A percentile compares a stretch with the other conserved stretches of the same genome.
phyloP scores from a whole-genome alignment of 2,113 vertebrate species.

The Vireo altiloquus region DNA sequence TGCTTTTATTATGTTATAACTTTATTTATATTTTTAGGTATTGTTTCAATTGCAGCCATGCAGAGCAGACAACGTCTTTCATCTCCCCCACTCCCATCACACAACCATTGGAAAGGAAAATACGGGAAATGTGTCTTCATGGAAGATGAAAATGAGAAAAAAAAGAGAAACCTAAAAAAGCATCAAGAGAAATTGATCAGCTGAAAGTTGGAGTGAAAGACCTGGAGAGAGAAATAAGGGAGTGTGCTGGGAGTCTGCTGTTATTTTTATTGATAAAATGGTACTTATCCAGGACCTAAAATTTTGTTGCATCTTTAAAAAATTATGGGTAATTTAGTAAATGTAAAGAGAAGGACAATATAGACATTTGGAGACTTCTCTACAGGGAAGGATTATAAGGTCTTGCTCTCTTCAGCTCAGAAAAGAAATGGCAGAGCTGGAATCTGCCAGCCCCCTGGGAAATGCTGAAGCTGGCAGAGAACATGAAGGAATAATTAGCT shows the following conservation, averaged over 20 bases:
- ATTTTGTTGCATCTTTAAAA: neutral
- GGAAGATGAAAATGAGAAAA: neutral
- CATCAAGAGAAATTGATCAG: neutral
- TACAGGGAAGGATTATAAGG: neutral
- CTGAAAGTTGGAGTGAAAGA: neutral
- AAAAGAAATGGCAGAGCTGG: neutral
- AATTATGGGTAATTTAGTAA: neutral
- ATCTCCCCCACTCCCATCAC: neutral
- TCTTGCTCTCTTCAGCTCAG: neutral
- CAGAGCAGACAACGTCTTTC: neutral
- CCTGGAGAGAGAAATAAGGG: neutral
- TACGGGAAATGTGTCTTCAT: neutral
- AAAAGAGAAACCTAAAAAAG: neutral
- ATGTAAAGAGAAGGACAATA: neutral
- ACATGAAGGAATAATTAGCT: neutral
- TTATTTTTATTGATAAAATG: neutral
- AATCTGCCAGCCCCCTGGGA: neutral
- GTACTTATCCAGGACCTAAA: neutral
- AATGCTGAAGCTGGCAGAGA: neutral
- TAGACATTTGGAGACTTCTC: neutral
- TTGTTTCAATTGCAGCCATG: neutral
- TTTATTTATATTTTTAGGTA: slow-evolving; percentile 20
- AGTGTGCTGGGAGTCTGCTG: neutral
- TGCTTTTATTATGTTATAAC: slow-evolving; percentile 29
- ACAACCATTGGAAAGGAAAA: neutral